These are phyloP conservation scores for Trachelus tabidus DNA, from an alignment of 2,888 invertebrate genomes.

Conservation along the genomic window DNA sequence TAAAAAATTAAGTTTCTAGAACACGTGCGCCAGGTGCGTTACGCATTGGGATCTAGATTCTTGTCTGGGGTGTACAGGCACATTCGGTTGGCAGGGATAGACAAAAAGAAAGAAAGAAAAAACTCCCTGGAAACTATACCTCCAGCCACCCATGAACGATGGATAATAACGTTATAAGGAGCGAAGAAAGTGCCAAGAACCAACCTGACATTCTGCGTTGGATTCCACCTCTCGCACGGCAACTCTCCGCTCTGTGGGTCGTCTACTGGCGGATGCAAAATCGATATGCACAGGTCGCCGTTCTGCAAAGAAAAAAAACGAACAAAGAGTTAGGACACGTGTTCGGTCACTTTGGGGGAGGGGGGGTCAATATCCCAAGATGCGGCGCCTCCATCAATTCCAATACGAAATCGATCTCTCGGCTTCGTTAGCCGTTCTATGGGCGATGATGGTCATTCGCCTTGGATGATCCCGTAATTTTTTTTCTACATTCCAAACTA, in stretches of 20 bases:
- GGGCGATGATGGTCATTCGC: background rate
- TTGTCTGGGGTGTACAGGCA: background rate
- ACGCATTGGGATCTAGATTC: background rate
- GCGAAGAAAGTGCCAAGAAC: background rate
- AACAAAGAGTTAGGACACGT: background rate
- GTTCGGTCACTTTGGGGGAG: background rate
- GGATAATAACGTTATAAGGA: background rate
- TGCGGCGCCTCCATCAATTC: background rate
- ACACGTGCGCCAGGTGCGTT: background rate
- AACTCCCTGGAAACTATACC: background rate
- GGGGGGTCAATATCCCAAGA: background rate
- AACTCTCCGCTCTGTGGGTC: constrained; percentile 99
- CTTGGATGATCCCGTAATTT: background rate
- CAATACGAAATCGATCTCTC: background rate
- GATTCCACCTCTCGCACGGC: constrained; percentile 99
- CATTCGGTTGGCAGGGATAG: background rate
- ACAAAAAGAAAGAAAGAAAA: background rate
- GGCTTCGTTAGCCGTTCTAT: background rate
- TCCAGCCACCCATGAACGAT: background rate
- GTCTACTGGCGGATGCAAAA: constrained; percentile 98
- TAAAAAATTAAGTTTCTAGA: background rate
- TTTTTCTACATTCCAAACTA: background rate
- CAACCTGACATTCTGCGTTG: constrained; percentile 95
- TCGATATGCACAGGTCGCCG: constrained; percentile 99
- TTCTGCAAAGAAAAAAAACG: constrained; percentile 75